These are phyloP conservation scores for Pangasius krempfi DNA, from an alignment of 2,797 vertebrate genomes.

Conservation along the genomic window DNA sequence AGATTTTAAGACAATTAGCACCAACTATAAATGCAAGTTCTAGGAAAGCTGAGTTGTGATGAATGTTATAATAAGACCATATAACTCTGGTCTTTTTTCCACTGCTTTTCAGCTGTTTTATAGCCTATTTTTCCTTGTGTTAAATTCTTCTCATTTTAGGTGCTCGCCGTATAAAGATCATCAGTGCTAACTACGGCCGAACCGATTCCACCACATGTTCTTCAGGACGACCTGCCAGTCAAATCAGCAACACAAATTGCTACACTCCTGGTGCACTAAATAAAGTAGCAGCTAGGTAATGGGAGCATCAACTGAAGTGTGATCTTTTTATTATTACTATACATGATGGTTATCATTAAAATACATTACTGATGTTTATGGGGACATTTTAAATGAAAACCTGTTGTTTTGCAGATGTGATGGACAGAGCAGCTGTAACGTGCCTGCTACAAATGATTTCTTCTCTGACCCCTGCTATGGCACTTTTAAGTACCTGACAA, in stretches of 20 bases:
- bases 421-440: neutral
- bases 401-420: neutral
- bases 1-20: neutral
- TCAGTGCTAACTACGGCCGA: constrained; percentile 43
- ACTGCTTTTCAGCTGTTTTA: neutral
- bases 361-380: neutral
- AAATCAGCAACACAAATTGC: constrained; percentile 27
- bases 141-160: neutral
- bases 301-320: neutral
- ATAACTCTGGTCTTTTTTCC: neutral
- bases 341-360: neutral
- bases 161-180: constrained; percentile 10
- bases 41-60: neutral
- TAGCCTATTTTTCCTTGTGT: neutral
- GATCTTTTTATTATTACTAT: neutral
- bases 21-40: neutral
- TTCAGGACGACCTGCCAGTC: neutral
- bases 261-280: neutral
- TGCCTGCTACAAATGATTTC: neutral
- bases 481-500: constrained; percentile 45
- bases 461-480: constrained; percentile 18
- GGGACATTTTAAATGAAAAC: neutral
- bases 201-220: constrained; percentile 40
- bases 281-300: constrained; percentile 10
- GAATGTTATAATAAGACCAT: neutral